Evolutionary conservation across 35 echinoderm and acorn worm species (phyloP).

Genomic region (Amphiura filiformis): DNA sequence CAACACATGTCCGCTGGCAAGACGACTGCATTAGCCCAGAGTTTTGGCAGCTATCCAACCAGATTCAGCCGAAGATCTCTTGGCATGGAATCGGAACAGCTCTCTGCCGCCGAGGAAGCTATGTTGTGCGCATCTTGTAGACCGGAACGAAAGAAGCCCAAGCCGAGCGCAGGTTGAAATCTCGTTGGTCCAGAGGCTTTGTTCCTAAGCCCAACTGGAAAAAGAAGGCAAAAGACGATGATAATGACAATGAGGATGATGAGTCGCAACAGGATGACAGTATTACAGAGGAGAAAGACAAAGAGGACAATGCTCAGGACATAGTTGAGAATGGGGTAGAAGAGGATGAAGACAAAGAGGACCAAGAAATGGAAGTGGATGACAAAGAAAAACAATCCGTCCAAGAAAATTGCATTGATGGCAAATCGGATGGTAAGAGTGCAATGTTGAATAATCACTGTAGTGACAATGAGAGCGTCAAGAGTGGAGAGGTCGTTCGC

Average conservation of each 20-base stretch:
- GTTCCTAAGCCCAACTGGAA: not conserved
- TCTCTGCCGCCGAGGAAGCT: not conserved
- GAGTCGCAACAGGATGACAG: conserved; percentile 42
- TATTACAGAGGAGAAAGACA: conserved; percentile 37
- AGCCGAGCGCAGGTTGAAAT: not conserved
- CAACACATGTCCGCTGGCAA: not conserved
- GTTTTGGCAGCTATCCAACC: not conserved
- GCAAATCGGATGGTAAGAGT: not conserved
- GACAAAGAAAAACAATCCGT: not conserved
- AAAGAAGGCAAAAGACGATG: conserved; percentile 26
- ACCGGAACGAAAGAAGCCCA: not conserved
- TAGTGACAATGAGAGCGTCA: conserved; percentile 76
- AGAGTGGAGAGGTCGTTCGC: conserved; percentile 44
- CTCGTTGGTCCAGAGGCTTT: conserved; percentile 19
- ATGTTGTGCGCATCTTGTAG: not conserved
- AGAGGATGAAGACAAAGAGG: conserved; percentile 1
- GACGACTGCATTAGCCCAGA: not conserved
- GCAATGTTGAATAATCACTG: not conserved
- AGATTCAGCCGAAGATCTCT: not conserved
- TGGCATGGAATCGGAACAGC: not conserved
- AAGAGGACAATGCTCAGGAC: conserved; percentile 30
- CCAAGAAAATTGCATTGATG: not conserved
- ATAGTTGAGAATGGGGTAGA: conserved; percentile 23
- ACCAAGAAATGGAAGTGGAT: not conserved
- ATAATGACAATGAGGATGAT: conserved; percentile 17